Evolutionary conservation across 2,888 invertebrate species (phyloP).

Genomic region (Pyrgus malvae): DNA sequence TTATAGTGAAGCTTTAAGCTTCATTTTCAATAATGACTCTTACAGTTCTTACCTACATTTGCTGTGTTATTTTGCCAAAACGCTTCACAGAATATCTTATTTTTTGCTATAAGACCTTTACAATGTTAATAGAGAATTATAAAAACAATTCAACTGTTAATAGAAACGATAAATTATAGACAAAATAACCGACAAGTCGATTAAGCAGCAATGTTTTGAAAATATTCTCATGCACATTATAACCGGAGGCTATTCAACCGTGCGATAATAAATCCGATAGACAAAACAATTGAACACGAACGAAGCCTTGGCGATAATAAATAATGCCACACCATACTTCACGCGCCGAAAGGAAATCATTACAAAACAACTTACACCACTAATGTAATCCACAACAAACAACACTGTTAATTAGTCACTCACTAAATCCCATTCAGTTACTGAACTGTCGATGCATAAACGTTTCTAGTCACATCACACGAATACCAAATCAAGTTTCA

Average conservation of each 20-base stretch:
- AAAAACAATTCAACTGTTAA: background rate
- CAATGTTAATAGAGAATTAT: no score
- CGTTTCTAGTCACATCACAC: slow-evolving; percentile 58
- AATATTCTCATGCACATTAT: slow-evolving; percentile 8
- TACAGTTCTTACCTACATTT: no score
- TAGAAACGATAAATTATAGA: slow-evolving; percentile 12
- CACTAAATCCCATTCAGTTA: slow-evolving; percentile 35
- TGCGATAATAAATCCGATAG: slow-evolving; percentile 22
- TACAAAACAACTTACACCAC: slow-evolving; percentile 35
- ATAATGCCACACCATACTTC: slow-evolving; percentile 20
- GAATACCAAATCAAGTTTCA: slow-evolving; percentile 65
- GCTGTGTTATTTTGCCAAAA: no score
- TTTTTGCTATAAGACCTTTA: no score
- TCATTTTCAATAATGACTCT: no score
- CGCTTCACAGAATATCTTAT: no score
- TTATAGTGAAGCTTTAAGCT: no score
- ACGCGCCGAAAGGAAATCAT: slow-evolving; percentile 19
- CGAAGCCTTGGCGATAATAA: slow-evolving; percentile 7
- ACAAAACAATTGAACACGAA: slow-evolving; percentile 25
- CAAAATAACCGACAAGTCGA: slow-evolving; percentile 17
- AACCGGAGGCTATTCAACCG: slow-evolving; percentile 15
- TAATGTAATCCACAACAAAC: slow-evolving; percentile 36
- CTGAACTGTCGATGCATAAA: slow-evolving; percentile 26
- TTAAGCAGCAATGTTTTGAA: slow-evolving; percentile 16
- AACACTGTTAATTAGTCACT: slow-evolving; percentile 34